Base-by-base conservation (phyloP, 1,140 invertebrate genomes). In the Drosophila repleta region DNA sequence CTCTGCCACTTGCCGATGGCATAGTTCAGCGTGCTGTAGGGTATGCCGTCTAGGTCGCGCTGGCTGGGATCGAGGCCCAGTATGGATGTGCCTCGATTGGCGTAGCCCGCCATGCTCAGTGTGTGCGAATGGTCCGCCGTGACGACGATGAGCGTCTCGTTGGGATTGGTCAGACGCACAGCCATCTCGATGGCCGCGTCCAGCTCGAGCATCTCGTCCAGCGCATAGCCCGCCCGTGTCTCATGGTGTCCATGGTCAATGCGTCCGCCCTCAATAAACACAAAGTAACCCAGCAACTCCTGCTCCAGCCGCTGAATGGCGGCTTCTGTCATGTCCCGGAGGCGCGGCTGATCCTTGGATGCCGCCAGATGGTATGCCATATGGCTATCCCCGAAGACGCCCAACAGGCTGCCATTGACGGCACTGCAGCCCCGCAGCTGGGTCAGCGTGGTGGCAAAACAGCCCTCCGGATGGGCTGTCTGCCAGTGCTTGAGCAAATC, bases 241-340 rank as follows among this genome's bases (percentile, higher is more conserved):
- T 93, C 93, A 72, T 96, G 96, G 84, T 96, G 95, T 0, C 94
- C 95, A 65, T 94, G 94, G 91, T 96, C 95, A 61, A 97, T 96
- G 71, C 94, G 92, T 1, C 95, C 95, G 60, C 93, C 94, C 92
- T 95, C 94, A 15, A 95, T 93, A 62, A 95, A 94, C 3, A 95
- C 82, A 53, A 94, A 94, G 61, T 91, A 95, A 11, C 96, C 96
- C 6, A 95, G 93, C 0, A 49, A 51, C n/a, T 68, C 20, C n/a
- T 43, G 43, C 0, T 56, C 80, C 1, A 97, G 91, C 3, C 96
- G 92, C 68, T 95, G 92, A 10, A 97, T 94, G 1, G 96, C 96
- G 26, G 93, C 93, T 68, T 93, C 91, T 1, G 95, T 95, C 96
- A 97, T 96, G 79, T 97, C 95, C 0, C 92, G 92, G 1, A 97